phyloP scores from a whole-genome alignment of 2,888 invertebrate species.

The Agrochola circellaris region DNA sequence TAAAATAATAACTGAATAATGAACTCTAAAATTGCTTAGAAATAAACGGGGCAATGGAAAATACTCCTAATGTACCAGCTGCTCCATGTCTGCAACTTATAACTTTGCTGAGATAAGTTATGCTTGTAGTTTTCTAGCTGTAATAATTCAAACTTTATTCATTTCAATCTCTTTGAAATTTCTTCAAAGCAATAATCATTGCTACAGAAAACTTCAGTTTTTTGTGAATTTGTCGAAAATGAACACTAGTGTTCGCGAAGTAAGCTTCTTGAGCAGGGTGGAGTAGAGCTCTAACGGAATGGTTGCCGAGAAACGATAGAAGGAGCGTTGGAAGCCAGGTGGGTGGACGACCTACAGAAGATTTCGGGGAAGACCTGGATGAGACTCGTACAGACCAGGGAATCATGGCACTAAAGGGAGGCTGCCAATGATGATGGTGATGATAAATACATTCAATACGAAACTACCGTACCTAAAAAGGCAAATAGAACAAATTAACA shows the following conservation, averaged over 20 bases:
- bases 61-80: conserved; percentile 22
- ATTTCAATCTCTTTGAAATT: conserved; percentile 37
- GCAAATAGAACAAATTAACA: not conserved
- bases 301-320: too few species aligned
- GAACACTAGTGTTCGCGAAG: not conserved
- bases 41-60: conserved; percentile 22
- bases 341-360: too few species aligned
- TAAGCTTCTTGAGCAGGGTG: not conserved
- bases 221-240: not conserved
- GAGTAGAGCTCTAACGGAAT: too few species aligned
- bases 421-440: too few species aligned
- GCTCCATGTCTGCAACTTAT: conserved; percentile 33
- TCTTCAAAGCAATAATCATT: conserved; percentile 4
- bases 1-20: not conserved
- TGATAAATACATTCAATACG: not conserved
- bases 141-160: conserved; percentile 55
- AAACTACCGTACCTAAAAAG: not conserved
- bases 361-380: too few species aligned
- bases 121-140: conserved; percentile 34
- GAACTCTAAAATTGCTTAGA: conserved; percentile 9
- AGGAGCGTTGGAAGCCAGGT: too few species aligned
- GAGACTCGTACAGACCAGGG: too few species aligned
- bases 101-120: conserved; percentile 35
- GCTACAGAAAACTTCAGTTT: not conserved
- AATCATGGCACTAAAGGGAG: too few species aligned